Conservation (phyloP, 1,140 invertebrate species). For the Drosophila repletoides region DNA sequence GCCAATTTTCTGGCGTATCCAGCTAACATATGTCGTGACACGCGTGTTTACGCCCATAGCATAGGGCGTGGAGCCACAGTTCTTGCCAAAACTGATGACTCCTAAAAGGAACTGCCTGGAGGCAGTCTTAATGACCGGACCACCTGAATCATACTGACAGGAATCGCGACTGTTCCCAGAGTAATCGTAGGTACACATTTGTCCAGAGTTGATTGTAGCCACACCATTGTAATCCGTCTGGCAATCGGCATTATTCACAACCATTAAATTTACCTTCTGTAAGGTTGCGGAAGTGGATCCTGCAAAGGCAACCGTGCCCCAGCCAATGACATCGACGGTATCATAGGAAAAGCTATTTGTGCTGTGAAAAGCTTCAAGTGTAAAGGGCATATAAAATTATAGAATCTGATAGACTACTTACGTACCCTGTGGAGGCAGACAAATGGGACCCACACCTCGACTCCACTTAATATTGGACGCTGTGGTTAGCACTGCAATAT, state of each 20-base stretch:
- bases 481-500: constrained; percentile 64
- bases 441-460: constrained; percentile 73
- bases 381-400: too few relatives aligned
- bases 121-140: constrained; percentile 54
- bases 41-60: constrained; percentile 87
- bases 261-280: constrained; percentile 63
- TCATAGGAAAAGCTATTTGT: constrained; percentile 47
- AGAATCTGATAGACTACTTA: constrained; percentile 22
- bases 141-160: constrained; percentile 78
- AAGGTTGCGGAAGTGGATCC: constrained; percentile 47
- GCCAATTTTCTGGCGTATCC: constrained; percentile 83
- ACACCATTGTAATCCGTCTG: constrained; percentile 45
- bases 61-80: constrained; percentile 83
- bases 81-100: constrained; percentile 86
- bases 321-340: constrained; percentile 66
- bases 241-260: constrained; percentile 55
- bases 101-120: constrained; percentile 83
- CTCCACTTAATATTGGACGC: constrained; percentile 56
- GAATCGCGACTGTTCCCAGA: constrained; percentile 58
- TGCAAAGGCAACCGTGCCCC: constrained; percentile 57
- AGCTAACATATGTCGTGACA: constrained; percentile 86
- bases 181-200: constrained; percentile 75
- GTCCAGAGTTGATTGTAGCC: constrained; percentile 35
- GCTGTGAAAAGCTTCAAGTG: background rate
- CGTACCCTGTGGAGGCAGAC: constrained; percentile 60